Conservation (phyloP, 2,888 invertebrate genomes). For the Epistrophe grossulariae region DNA sequence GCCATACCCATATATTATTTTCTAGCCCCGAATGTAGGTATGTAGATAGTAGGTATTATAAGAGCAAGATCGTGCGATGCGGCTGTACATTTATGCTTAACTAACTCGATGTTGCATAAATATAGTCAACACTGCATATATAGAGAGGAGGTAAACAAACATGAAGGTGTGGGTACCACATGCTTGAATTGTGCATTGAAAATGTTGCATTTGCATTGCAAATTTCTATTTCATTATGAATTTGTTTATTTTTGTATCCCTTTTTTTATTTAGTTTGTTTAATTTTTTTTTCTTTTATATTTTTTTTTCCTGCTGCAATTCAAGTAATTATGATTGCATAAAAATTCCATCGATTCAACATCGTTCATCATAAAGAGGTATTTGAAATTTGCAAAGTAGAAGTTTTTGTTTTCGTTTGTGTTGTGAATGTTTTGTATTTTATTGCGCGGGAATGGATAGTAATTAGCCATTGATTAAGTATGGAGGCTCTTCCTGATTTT, state of each 20-base stretch:
- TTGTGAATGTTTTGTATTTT: conserved; percentile 4
- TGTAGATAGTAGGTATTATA: too few relatives aligned
- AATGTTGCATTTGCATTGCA: conserved; percentile 72
- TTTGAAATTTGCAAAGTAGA: conserved; percentile 34
- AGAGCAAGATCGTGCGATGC: not conserved
- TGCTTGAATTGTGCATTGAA: conserved; percentile 34
- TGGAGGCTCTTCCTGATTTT: conserved; percentile 46
- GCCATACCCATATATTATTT: too few relatives aligned
- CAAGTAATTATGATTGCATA: conserved; percentile 60
- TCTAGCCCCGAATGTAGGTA: too few relatives aligned
- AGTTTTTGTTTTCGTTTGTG: not conserved
- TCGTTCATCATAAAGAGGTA: conserved; percentile 13
- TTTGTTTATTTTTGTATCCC: conserved; percentile 23
- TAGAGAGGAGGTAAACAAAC: conserved; percentile 20
- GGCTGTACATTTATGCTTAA: not conserved
- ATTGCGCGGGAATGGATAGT: conserved; percentile 20
- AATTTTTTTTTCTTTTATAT: not conserved
- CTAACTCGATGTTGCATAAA: conserved; percentile 49
- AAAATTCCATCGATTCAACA: conserved; percentile 60
- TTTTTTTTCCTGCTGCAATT: conserved; percentile 2
- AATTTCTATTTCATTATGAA: conserved; percentile 64
- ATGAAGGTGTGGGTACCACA: conserved; percentile 13
- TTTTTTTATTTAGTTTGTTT: conserved; percentile 4
- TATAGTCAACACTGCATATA: not conserved
- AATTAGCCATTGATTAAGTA: conserved; percentile 55